Percentiles rank a stretch among this genome's conserved stretches.
Conservation (phyloP, 2,797 vertebrate species). For the Staurois parvus region DNA sequence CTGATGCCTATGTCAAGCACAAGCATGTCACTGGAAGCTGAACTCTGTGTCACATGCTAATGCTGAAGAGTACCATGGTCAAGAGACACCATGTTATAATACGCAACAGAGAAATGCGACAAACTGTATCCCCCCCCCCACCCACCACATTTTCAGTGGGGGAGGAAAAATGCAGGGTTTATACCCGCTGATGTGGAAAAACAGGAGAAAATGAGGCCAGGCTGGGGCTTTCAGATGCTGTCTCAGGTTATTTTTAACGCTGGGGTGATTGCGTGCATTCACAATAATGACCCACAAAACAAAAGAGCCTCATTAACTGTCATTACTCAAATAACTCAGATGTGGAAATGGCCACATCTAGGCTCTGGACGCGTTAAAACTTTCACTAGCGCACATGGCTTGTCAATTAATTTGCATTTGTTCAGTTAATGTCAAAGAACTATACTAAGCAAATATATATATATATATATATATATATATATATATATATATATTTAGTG, state of each 20-base stretch:
- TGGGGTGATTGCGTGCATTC: constrained; percentile 49
- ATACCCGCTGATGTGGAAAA: constrained; percentile 53
- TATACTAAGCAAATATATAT: too few species aligned
- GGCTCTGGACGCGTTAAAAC: not conserved
- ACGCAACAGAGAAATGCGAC: constrained; percentile 14
- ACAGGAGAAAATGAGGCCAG: constrained; percentile 54
- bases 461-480: too few species aligned
- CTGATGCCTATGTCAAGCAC: constrained; percentile 51
- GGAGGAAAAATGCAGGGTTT: constrained; percentile 19
- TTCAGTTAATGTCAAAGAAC: too few species aligned
- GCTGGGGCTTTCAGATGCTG: constrained; percentile 52
- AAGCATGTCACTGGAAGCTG: constrained; percentile 48
- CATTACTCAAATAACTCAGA: constrained; percentile 55
- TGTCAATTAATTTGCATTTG: not conserved
- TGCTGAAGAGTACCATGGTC: constrained; percentile 14
- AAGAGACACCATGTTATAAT: constrained; percentile 15
- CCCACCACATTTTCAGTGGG: not conserved
- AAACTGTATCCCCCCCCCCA: constrained; percentile 33
- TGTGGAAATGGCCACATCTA: constrained; percentile 29
- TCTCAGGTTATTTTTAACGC: constrained; percentile 59
- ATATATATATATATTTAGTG: too few species aligned
- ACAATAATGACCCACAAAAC: constrained; percentile 40
- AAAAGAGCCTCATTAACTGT: constrained; percentile 57
- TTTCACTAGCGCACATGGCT: constrained; percentile 9
- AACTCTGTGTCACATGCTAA: constrained; percentile 50